A percentile compares a stretch with the other conserved stretches of the same genome.
These are phyloP conservation scores for Drosophila suboccidentalis DNA, from an alignment of 2,888 invertebrate genomes.

Conservation along the genomic window DNA sequence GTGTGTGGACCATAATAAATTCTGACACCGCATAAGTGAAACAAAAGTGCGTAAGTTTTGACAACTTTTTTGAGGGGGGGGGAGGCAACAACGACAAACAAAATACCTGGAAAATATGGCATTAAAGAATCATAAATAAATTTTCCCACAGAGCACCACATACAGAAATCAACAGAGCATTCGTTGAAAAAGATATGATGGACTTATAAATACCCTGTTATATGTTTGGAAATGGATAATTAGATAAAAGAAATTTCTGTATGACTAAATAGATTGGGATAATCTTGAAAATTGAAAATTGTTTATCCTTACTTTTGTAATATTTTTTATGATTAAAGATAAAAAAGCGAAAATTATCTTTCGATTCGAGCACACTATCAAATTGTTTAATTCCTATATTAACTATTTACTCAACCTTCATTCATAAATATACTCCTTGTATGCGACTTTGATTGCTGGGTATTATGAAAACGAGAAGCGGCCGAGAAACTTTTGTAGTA, in stretches of 20 bases:
- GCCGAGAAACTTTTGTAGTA: slow-evolving; percentile 77
- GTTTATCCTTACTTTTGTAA: too few species aligned
- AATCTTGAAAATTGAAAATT: neutral
- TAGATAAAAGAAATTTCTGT: neutral
- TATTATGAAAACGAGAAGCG: slow-evolving; percentile 67
- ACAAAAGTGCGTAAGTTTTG: slow-evolving; percentile 42
- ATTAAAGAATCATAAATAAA: slow-evolving; percentile 77
- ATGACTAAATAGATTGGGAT: neutral
- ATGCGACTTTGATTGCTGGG: slow-evolving; percentile 7
- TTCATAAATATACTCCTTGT: neutral
- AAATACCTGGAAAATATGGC: slow-evolving; percentile 76
- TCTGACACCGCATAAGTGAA: slow-evolving; percentile 20
- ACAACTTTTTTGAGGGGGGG: slow-evolving; percentile 31
- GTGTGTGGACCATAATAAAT: slow-evolving; percentile 23
- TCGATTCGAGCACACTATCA: too few species aligned
- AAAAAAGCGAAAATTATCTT: neutral
- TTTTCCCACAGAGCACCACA: slow-evolving; percentile 68
- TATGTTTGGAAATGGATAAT: too few species aligned
- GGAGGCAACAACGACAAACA: slow-evolving; percentile 22
- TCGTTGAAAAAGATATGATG: neutral
- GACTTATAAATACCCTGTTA: slow-evolving; percentile 25
- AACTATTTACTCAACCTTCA: neutral
- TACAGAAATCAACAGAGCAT: slow-evolving; percentile 5
- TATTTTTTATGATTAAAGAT: neutral
- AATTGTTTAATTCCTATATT: neutral